Evolutionary conservation across 2,888 invertebrate genomes (phyloP).

Genomic region (Dasypolia templi): DNA sequence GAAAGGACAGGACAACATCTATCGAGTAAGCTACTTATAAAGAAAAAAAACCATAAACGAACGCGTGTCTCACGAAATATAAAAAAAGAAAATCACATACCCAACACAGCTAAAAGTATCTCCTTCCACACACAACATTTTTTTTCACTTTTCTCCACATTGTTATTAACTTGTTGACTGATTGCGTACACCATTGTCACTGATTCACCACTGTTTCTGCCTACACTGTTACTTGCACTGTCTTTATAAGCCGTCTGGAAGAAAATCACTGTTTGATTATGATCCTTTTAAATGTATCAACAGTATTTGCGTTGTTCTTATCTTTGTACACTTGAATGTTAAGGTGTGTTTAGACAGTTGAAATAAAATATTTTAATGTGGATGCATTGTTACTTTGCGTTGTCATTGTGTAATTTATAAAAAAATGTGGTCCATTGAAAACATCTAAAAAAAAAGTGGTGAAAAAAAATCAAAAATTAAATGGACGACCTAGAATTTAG

Average conservation of each 20-base stretch:
- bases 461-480: background rate
- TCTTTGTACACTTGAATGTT: slow-evolving; percentile 27
- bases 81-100: slow-evolving; percentile 66
- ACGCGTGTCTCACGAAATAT: background rate
- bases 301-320: slow-evolving; percentile 46
- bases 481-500: background rate
- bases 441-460: no score
- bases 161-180: slow-evolving; percentile 38
- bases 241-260: slow-evolving; percentile 42
- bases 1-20: no score
- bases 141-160: slow-evolving; percentile 46
- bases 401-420: background rate
- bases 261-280: slow-evolving; percentile 41
- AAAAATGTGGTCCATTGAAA: background rate
- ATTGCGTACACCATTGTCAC: slow-evolving; percentile 76
- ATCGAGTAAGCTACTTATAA: no score
- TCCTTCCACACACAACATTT: slow-evolving; percentile 72
- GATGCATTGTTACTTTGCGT: background rate
- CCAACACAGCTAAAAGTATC: slow-evolving; percentile 71
- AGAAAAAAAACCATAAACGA: background rate
- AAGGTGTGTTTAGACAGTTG: slow-evolving; percentile 27
- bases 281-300: slow-evolving; percentile 45
- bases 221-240: slow-evolving; percentile 17
- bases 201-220: slow-evolving; percentile 37
- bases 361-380: background rate